phyloP scores from a whole-genome alignment of 2,888 invertebrate genomes.

The Fabriciana adippe region DNA sequence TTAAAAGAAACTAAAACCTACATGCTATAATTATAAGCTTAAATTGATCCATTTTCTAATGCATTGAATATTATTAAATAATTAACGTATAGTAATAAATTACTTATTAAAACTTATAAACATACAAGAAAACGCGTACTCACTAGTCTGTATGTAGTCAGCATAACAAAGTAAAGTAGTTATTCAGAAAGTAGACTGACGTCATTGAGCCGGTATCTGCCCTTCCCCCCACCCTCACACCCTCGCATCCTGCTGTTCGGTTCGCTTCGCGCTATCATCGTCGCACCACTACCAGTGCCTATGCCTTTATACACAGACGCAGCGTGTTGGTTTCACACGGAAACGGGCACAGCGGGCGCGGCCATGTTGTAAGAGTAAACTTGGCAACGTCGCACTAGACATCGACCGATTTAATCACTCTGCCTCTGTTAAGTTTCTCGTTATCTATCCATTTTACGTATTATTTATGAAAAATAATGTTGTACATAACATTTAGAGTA shows the following conservation, averaged over 20 bases:
- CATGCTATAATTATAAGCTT: too few relatives aligned
- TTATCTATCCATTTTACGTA: slow-evolving; percentile 41
- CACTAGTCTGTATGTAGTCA: slow-evolving; percentile 31
- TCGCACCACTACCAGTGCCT: slow-evolving; percentile 45
- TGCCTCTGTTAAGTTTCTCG: slow-evolving; percentile 57
- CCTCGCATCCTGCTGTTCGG: slow-evolving; percentile 54
- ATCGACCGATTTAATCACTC: slow-evolving; percentile 78
- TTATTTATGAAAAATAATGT: slow-evolving; percentile 23
- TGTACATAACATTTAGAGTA: background rate
- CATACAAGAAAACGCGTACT: slow-evolving; percentile 19
- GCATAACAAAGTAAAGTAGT: slow-evolving; percentile 43
- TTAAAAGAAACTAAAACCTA: too few relatives aligned
- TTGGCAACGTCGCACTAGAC: slow-evolving; percentile 81
- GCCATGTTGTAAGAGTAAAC: slow-evolving; percentile 80
- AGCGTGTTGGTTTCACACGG: slow-evolving; percentile 79
- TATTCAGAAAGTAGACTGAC: slow-evolving; percentile 77
- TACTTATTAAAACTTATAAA: background rate
- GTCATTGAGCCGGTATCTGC: slow-evolving; percentile 71
- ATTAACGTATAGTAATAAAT: background rate
- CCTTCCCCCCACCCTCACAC: slow-evolving; percentile 41
- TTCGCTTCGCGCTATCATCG: slow-evolving; percentile 48
- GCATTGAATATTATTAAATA: too few relatives aligned
- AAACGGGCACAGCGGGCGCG: slow-evolving; percentile 79
- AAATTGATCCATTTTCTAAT: too few relatives aligned
- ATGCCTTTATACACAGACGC: slow-evolving; percentile 66